Evolutionary conservation across 1,140 invertebrate species (phyloP).

Genomic region (Aphis gossypii): DNA sequence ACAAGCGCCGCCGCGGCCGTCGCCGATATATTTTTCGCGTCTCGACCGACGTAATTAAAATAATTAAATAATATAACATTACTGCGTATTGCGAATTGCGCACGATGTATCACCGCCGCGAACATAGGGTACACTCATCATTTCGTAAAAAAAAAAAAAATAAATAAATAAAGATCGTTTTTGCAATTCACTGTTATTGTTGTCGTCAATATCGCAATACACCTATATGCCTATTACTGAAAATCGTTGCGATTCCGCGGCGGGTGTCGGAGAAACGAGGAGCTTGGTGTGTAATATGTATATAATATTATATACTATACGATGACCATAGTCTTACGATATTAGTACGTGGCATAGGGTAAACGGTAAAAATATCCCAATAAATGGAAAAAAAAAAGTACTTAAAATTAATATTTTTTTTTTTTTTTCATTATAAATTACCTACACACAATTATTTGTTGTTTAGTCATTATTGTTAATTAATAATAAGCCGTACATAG

Average conservation of each 20-base stretch:
- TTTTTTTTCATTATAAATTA: too few species aligned
- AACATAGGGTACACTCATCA: not conserved
- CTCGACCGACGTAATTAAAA: not conserved
- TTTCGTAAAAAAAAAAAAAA: not conserved
- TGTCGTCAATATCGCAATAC: not conserved
- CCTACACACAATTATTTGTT: not conserved
- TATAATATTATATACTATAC: not conserved
- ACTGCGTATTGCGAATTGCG: not conserved
- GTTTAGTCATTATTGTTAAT: not conserved
- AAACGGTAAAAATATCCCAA: not conserved
- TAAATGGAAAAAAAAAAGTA: not conserved
- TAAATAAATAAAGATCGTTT: not conserved
- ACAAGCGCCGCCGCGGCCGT: not conserved
- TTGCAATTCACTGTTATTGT: not conserved
- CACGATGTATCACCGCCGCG: not conserved
- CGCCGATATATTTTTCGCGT: not conserved
- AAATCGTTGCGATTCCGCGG: not conserved
- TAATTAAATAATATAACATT: constrained; percentile 9
- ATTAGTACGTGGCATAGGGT: not conserved
- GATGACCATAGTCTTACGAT: not conserved
- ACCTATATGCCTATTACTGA: not conserved
- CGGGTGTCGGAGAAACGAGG: not conserved
- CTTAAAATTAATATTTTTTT: not conserved
- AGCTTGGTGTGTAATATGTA: not conserved
- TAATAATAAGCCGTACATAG: not conserved